phyloP scores from a whole-genome alignment of 2,113 vertebrate genomes.

The Meriones unguiculatus region DNA sequence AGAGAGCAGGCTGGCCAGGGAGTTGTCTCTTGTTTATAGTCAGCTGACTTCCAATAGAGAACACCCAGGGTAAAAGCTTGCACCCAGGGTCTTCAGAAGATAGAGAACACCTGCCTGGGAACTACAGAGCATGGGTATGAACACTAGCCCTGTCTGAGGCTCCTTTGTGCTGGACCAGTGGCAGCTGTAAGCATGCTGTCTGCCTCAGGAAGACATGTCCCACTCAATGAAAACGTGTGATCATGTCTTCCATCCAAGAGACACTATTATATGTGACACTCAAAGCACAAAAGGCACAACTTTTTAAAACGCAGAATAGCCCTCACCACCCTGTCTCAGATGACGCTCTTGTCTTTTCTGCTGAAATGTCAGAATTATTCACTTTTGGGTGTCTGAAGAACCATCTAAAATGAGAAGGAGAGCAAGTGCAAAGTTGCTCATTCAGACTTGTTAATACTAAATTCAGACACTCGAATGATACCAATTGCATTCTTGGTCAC shows the following conservation, averaged over 20 bases:
- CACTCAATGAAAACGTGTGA: not conserved
- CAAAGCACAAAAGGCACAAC: not conserved
- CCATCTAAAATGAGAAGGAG: conserved; percentile 57
- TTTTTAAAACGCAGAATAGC: not conserved
- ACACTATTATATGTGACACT: not conserved
- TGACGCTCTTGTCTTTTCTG: conserved; percentile 55
- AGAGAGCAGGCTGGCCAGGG: not conserved
- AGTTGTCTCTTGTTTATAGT: rapidly evolving
- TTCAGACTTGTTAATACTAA: conserved; percentile 39
- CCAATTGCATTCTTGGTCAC: conserved; percentile 34
- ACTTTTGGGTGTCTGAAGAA: conserved; percentile 70
- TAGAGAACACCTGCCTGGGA: not conserved
- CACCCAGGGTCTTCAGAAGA: not conserved
- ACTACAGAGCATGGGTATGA: not conserved
- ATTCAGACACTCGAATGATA: conserved; percentile 53
- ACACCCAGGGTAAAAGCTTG: not conserved
- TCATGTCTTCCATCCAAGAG: not conserved
- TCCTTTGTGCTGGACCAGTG: rapidly evolving
- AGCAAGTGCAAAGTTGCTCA: conserved; percentile 11
- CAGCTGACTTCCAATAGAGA: not conserved
- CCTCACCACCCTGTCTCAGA: conserved; percentile 10
- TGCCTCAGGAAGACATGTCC: rapidly evolving
- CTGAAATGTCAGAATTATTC: conserved; percentile 63
- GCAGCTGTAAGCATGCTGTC: rapidly evolving
- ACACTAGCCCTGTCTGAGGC: too few species aligned